Percentiles rank a stretch among this genome's conserved stretches.
Evolutionary conservation across 2,113 vertebrate species (phyloP).

Genomic region (Carassius gibelio): DNA sequence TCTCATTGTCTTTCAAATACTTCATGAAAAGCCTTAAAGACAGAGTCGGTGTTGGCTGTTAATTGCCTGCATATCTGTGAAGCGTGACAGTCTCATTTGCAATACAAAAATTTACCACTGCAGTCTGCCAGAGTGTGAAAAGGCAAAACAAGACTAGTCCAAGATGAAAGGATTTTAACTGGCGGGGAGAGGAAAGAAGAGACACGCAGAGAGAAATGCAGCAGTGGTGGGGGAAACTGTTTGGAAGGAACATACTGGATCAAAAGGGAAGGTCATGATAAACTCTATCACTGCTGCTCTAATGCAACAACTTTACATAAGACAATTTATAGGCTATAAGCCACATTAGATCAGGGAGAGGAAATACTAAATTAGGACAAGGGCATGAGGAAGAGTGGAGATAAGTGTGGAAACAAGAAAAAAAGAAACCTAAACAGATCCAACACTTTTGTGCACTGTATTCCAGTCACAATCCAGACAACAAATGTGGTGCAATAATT

Average conservation of each 20-base stretch:
- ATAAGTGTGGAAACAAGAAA: neutral
- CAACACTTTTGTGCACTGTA: neutral
- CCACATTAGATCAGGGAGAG: no score
- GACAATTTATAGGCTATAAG: neutral
- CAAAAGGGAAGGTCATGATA: slow-evolving; percentile 36
- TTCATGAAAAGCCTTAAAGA: slow-evolving; percentile 46
- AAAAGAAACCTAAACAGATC: no score
- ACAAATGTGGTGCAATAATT: neutral
- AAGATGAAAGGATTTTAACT: slow-evolving; percentile 53
- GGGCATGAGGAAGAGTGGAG: neutral
- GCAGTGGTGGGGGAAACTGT: neutral
- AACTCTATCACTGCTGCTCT: neutral
- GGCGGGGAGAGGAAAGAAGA: slow-evolving; percentile 8
- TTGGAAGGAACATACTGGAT: slow-evolving; percentile 27
- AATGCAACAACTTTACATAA: slow-evolving; percentile 9
- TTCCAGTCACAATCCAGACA: neutral
- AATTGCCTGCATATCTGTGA: slow-evolving; percentile 54
- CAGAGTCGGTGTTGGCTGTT: slow-evolving; percentile 22
- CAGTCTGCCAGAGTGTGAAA: slow-evolving; percentile 30
- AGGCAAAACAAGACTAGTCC: slow-evolving; percentile 46
- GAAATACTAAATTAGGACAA: neutral
- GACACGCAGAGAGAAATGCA: slow-evolving; percentile 21
- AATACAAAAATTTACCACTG: slow-evolving; percentile 47
- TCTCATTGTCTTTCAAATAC: slow-evolving; percentile 36
- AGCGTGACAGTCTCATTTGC: slow-evolving; percentile 42